phyloP scores from a whole-genome alignment of 1,140 invertebrate species.

The Hestina assimilis region DNA sequence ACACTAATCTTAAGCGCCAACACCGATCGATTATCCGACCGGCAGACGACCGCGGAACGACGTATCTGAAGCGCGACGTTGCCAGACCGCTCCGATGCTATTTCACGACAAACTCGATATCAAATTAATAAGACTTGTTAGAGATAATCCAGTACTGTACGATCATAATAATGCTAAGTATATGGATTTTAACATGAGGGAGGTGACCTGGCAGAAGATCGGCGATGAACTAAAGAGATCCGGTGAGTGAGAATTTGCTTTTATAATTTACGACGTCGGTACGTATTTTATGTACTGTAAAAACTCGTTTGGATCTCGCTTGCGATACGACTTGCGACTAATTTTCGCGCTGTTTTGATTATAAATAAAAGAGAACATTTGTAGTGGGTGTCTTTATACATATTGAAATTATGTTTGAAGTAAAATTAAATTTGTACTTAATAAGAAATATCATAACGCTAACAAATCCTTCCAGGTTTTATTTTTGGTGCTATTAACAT shows the following conservation, averaged over 20 bases:
- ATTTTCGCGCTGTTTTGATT: too few species aligned
- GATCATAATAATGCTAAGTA: constrained; percentile 59
- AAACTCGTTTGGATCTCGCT: constrained; percentile 27
- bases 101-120: constrained; percentile 58
- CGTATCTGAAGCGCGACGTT: constrained; percentile 32
- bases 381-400: too few species aligned
- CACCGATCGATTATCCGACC: constrained; percentile 32
- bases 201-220: constrained; percentile 70
- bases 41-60: constrained; percentile 32
- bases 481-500: too few species aligned
- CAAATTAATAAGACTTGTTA: constrained; percentile 51
- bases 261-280: constrained; percentile 47
- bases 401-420: too few species aligned
- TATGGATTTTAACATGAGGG: constrained; percentile 65
- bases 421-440: too few species aligned
- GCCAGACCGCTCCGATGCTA: constrained; percentile 36
- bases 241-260: constrained; percentile 45
- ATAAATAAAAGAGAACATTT: too few species aligned
- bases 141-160: constrained; percentile 54
- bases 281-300: constrained; percentile 20
- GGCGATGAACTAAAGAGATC: constrained; percentile 61
- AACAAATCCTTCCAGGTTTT: too few species aligned
- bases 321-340: neutral
- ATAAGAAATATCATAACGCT: too few species aligned
- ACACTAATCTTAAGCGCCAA: constrained; percentile 15